Evolutionary conservation across 2,113 vertebrate species (phyloP).

Genomic region (Petromus typicus): DNA sequence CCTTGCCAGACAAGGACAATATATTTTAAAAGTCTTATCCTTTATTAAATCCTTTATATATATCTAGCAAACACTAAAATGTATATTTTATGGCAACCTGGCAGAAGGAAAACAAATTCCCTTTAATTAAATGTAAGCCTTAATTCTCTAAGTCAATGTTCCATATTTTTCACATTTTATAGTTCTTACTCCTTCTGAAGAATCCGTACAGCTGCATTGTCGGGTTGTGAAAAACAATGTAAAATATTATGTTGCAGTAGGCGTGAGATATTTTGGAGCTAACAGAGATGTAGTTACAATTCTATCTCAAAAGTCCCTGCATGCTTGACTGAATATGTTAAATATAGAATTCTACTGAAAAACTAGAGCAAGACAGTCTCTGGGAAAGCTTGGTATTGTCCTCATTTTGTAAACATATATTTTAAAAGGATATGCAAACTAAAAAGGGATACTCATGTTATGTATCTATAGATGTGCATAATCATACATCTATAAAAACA

Average conservation of each 20-base stretch:
- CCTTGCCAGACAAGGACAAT: neutral
- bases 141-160: neutral
- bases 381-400: neutral
- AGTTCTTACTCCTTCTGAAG: neutral
- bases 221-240: neutral
- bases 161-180: neutral
- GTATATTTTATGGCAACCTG: slow-evolving; percentile 3
- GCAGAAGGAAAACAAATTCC: neutral
- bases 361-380: neutral
- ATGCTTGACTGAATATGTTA: neutral
- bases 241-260: neutral
- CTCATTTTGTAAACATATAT: neutral
- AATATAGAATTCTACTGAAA: neutral
- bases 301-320: neutral
- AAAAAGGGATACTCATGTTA: neutral
- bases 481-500: neutral
- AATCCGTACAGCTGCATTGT: neutral
- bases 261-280: no score
- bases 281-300: neutral
- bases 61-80: slow-evolving; percentile 32
- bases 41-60: neutral
- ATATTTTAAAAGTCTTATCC: neutral
- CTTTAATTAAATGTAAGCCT: neutral
- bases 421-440: neutral
- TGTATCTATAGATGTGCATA: neutral